Evolutionary conservation across 1,140 invertebrate genomes (phyloP), one percentile per base, ranked within the genome.

Genomic region (Cydia pomonella): DNA sequence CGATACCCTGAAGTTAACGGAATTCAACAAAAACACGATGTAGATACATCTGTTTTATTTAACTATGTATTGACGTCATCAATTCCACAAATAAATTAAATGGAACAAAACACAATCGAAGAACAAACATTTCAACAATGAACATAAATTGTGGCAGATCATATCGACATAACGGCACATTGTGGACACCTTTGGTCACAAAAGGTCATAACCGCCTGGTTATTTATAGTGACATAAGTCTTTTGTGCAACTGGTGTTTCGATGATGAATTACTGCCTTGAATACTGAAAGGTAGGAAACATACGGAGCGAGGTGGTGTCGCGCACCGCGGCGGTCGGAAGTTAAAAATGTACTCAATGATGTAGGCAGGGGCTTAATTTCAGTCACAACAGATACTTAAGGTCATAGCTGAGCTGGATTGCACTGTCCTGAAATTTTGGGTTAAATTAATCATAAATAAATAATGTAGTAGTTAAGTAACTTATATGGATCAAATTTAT

Each of bases 221-320:
- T 23, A 7, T 59, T 59, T 23, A 10, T 59, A 59, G 18, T 21
- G 5, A 59, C 53, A 23, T 59, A 59, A n/a, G 53, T 3, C 53
- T 59, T 59, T 59, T 59, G 53, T 59, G 53, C 2, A 1, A 23
- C 0, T 59, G 53, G 21, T 59, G 53, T 59, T 23, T 59, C 21
- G 53, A 23, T 59, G 53, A 59, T 59, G 53, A 23, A 59, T 59
- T 59, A 59, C 53, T 59, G 21, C 53, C 53, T 59, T 59, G 53
- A 23, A 59, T 59, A 59, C 53, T 23, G 53, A 59, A 59, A 59
- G 7, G 21, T 10, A 5, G 21, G 3, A 9, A 23, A 59, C 53
- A 59, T n/a, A 59, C 53, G 53, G n/a, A 12, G 53, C 21, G 10
- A 0, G 10, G 21, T 23, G 9, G 2, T 23, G n/a, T 6, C 47